phyloP scores from a whole-genome alignment of 1,140 invertebrate genomes.

The Diuraphis noxia region DNA sequence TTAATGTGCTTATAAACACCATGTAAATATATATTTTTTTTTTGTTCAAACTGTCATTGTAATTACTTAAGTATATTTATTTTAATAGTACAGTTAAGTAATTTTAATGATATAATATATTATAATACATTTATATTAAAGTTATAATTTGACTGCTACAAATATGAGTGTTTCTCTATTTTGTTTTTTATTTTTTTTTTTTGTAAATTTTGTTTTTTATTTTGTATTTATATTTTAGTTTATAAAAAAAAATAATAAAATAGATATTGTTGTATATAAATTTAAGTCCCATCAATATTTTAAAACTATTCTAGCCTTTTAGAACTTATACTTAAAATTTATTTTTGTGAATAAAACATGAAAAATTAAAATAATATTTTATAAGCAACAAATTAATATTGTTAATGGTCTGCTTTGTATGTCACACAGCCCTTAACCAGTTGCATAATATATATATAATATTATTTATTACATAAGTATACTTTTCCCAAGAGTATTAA shows the following conservation, averaged over 20 bases:
- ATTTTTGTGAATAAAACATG: slow-evolving; percentile 24
- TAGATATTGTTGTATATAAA: not conserved
- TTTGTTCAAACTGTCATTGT: slow-evolving; percentile 18
- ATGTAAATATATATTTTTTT: slow-evolving; percentile 36
- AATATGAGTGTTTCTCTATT: slow-evolving; percentile 23
- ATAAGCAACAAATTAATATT: not conserved
- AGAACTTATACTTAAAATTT: slow-evolving; percentile 15
- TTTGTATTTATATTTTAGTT: not conserved
- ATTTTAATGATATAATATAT: slow-evolving; percentile 21
- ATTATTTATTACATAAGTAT: slow-evolving; percentile 40
- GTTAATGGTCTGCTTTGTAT: slow-evolving; percentile 14
- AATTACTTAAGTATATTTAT: slow-evolving; percentile 45
- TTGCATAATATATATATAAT: slow-evolving; percentile 17
- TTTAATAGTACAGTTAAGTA: slow-evolving; percentile 40
- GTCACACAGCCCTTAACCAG: not conserved
- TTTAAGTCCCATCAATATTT: slow-evolving; percentile 19
- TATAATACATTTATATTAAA: slow-evolving; percentile 16
- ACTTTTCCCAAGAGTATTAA: slow-evolving; percentile 30
- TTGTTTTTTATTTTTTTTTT: slow-evolving; percentile 48
- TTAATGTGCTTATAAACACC: slow-evolving; percentile 41
- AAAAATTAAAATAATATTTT: not conserved
- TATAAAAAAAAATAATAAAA: not conserved
- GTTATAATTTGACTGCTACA: slow-evolving; percentile 45
- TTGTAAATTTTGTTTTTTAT: slow-evolving; percentile 52
- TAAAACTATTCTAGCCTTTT: slow-evolving; percentile 25